Conservation (phyloP, 1,140 invertebrate genomes). For the Rhagoletis pomonella region DNA sequence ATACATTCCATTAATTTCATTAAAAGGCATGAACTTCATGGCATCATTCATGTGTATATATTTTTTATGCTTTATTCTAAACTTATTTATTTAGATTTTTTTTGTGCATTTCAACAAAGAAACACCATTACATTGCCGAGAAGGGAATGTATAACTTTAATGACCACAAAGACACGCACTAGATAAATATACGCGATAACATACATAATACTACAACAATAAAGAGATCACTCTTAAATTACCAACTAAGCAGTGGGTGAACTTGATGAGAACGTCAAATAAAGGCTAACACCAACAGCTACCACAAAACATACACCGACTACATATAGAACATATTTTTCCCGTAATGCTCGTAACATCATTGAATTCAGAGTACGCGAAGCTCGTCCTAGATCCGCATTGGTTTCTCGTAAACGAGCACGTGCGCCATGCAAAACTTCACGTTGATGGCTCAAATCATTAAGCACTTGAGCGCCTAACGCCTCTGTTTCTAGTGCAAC, state of each 20-base stretch:
- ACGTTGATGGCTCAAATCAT: conserved; percentile 87
- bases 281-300: conserved; percentile 80
- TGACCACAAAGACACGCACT: no score
- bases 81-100: not conserved
- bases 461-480: conserved; percentile 88
- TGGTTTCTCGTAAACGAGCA: conserved; percentile 88
- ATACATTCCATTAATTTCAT: no score
- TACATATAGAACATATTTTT: conserved; percentile 81
- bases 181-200: not conserved
- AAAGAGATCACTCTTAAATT: no score
- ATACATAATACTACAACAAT: not conserved
- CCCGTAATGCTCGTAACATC: conserved; percentile 85
- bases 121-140: not conserved
- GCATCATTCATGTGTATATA: no score
- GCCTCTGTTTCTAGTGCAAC: conserved; percentile 92
- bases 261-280: conserved; percentile 76
- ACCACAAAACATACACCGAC: conserved; percentile 79
- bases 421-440: conserved; percentile 90
- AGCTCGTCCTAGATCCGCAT: conserved; percentile 87
- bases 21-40: no score
- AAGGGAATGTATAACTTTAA: conserved; percentile 36
- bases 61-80: not conserved
- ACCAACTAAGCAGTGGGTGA: conserved; percentile 56
- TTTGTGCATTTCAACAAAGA: not conserved
- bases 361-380: conserved; percentile 88